Percentiles rank a stretch among this genome's conserved stretches.
phyloP scores from a whole-genome alignment of 2,113 vertebrate genomes.

The Labeo catla region DNA sequence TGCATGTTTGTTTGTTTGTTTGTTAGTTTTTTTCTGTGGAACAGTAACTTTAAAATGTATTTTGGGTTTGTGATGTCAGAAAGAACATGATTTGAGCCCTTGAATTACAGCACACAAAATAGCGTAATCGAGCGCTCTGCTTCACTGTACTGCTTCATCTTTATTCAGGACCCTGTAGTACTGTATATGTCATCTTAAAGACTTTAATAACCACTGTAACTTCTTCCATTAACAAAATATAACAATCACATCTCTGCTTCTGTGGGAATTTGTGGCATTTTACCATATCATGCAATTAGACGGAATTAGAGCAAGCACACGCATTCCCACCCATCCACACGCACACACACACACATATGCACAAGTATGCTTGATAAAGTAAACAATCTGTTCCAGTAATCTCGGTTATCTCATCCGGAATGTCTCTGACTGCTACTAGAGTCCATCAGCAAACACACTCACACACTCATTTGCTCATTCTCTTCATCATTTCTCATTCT shows the following conservation, averaged over 20 bases:
- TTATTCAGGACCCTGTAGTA: slow-evolving; percentile 22
- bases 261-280: slow-evolving; percentile 18
- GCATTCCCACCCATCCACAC: background rate
- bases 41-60: background rate
- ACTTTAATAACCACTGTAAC: background rate
- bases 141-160: background rate
- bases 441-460: background rate
- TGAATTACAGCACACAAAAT: background rate
- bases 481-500: background rate
- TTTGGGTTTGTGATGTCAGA: background rate
- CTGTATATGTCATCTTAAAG: slow-evolving; percentile 36
- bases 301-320: background rate
- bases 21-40: background rate
- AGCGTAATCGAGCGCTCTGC: background rate
- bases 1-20: background rate
- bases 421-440: slow-evolving; percentile 7
- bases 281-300: slow-evolving; percentile 51
- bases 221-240: slow-evolving; percentile 42
- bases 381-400: slow-evolving; percentile 37
- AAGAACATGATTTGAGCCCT: background rate
- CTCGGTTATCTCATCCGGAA: slow-evolving; percentile 39
- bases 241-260: slow-evolving; percentile 1
- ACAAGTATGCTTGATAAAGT: slow-evolving; percentile 28
- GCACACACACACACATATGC: slow-evolving; percentile 19
- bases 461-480: background rate